Percentiles rank a stretch among this genome's conserved stretches.
Conservation (phyloP, 2,797 vertebrate genomes). For the Lithobates sylvaticus region DNA sequence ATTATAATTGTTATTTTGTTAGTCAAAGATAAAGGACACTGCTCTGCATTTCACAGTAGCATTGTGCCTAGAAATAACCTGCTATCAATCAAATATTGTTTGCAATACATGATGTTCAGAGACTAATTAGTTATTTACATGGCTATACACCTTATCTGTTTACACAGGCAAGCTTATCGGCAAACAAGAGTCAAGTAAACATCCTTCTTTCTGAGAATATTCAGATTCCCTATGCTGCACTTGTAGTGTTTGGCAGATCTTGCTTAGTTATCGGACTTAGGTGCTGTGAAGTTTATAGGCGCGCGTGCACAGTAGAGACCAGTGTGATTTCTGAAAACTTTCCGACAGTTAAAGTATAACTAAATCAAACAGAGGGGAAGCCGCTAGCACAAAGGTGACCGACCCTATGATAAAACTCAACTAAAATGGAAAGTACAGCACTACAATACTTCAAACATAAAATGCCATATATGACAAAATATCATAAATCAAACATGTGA, state of each 20-base stretch:
- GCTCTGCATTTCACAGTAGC: background rate
- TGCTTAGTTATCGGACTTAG: background rate
- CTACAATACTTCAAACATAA: too few species aligned
- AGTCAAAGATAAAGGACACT: background rate
- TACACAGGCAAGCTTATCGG: background rate
- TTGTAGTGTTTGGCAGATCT: background rate
- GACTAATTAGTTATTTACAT: conserved; percentile 17
- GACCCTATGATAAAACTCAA: too few species aligned
- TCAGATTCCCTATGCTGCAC: background rate
- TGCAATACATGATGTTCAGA: background rate
- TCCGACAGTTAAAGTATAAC: too few species aligned
- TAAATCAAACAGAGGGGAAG: too few species aligned
- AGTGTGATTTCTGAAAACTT: background rate
- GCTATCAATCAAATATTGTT: conserved; percentile 9
- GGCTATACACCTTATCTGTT: conserved; percentile 9
- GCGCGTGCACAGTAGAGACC: background rate
- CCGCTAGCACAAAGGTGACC: too few species aligned
- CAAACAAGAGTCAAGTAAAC: conserved; percentile 4
- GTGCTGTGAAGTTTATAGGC: background rate
- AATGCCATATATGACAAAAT: too few species aligned
- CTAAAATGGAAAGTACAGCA: too few species aligned
- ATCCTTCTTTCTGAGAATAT: background rate
- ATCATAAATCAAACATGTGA: too few species aligned
- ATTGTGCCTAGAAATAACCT: background rate
- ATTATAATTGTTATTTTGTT: too few species aligned